Evolutionary conservation across 2,113 vertebrate genomes (phyloP), one percentile per base, ranked within the genome.

Genomic region (Scophthalmus maximus): DNA sequence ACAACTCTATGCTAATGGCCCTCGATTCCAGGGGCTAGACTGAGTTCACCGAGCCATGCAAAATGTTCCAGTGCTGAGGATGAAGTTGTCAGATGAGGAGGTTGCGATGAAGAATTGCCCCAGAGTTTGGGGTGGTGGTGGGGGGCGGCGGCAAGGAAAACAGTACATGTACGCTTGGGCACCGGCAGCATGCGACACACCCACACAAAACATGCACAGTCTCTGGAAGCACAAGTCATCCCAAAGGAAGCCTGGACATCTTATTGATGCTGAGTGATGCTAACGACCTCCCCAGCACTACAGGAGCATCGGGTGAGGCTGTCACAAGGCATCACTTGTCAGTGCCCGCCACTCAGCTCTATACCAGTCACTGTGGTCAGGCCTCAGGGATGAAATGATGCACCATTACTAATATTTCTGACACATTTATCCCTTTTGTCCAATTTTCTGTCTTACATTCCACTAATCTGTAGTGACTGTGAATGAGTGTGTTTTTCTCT

Each of bases 231-330:
- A 67, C 73, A 73, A 66, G 47, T 68, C 7, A 1, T 75, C 77
- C 73, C 20, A 22, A 23, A 51, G 74, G 67, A 80, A 65, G 50
- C 40, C 49, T 49, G 78, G 66, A 32, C 38, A 1, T 53, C 55
- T 52, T 23, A 78, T 87, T 88, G 87, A 89, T 79, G 87, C 68
- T 86, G 79, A 92, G 84, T 68, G 76, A 89, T 73, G 78, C 53
- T 87, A 91, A 91, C 44, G 68, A 87, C 59, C 71, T 78, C 73
- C 40, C 47, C 18, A 14, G 72, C 26, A 25, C 23, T 38, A 42
- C 20, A 50, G 46, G 68, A 76, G 58, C 59, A 74, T 34, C 23
- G 73, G 69, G 65, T 76, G 59, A 63, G 20, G 53, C 55, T 78
- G 83, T 88, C 88, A 74, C 50, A 79, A 68, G 59, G 59, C 32